phyloP scores from a whole-genome alignment of 1,140 invertebrate genomes.

The Diuraphis noxia region DNA sequence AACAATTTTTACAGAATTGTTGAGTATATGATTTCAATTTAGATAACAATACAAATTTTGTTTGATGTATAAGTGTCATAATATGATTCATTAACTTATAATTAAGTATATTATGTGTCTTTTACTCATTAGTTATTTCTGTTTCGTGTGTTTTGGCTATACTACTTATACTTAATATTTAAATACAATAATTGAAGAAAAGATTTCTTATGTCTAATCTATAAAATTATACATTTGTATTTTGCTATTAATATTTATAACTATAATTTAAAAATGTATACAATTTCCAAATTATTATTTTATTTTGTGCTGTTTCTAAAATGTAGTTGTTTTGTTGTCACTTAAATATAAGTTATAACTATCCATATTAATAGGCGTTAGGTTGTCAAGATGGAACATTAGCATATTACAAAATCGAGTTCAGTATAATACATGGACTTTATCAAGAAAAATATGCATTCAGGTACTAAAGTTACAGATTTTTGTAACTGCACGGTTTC shows the following conservation, averaged over 20 bases:
- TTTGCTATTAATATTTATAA: not conserved
- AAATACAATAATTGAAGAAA: not conserved
- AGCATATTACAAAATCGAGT: slow-evolving; percentile 87
- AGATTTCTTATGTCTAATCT: not conserved
- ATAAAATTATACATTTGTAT: not conserved
- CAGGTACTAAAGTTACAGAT: slow-evolving; percentile 57
- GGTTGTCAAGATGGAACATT: slow-evolving; percentile 96
- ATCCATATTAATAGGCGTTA: slow-evolving; percentile 69
- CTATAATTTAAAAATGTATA: not conserved
- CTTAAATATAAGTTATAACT: slow-evolving; percentile 27
- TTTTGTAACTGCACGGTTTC: slow-evolving; percentile 7
- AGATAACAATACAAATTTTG: not conserved
- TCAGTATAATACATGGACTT: slow-evolving; percentile 92
- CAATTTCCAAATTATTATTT: not conserved
- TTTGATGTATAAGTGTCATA: not conserved
- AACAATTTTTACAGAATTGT: not conserved
- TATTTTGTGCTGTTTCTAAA: not conserved
- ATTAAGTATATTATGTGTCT: too few species aligned
- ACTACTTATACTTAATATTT: not conserved
- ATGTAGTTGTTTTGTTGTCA: not conserved
- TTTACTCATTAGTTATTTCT: not conserved
- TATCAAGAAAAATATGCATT: slow-evolving; percentile 92
- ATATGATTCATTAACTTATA: too few species aligned
- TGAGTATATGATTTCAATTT: not conserved
- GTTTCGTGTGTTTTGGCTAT: not conserved